Conservation (phyloP, 2,113 vertebrate species). For the Lagopus leucura region DNA sequence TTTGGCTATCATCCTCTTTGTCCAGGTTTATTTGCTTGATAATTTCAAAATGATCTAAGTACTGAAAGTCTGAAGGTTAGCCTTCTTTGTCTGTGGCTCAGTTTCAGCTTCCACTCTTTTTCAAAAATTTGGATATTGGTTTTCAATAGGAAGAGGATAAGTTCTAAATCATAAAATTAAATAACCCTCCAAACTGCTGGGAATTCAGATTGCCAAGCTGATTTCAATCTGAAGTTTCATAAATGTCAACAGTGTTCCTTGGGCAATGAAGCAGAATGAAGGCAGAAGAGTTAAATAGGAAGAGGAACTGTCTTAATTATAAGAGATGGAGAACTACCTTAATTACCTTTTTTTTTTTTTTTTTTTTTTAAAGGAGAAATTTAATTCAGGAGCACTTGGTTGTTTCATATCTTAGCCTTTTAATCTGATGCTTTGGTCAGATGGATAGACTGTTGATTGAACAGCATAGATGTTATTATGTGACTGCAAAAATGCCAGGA, state of each 20-base stretch:
- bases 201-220: constrained; percentile 42
- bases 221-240: constrained; percentile 15
- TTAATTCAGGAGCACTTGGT: constrained; percentile 6
- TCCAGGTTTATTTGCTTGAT: background rate
- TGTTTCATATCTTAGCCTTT: constrained; percentile 26
- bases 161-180: constrained; percentile 40
- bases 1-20: background rate
- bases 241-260: constrained; percentile 40
- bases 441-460: constrained; percentile 30
- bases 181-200: constrained; percentile 26
- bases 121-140: background rate
- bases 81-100: background rate
- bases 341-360: constrained; percentile 2
- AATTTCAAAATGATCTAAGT: background rate
- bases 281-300: constrained; percentile 18
- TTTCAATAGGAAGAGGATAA: constrained; percentile 21
- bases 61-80: background rate
- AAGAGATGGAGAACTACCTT: background rate
- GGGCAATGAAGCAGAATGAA: constrained; percentile 8
- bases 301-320: constrained; percentile 2
- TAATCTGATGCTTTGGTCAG: background rate
- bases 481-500: constrained; percentile 25
- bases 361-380: background rate
- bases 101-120: background rate
- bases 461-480: background rate